phyloP scores from a whole-genome alignment of 2,888 invertebrate genomes.

The Melinaea menophilus region DNA sequence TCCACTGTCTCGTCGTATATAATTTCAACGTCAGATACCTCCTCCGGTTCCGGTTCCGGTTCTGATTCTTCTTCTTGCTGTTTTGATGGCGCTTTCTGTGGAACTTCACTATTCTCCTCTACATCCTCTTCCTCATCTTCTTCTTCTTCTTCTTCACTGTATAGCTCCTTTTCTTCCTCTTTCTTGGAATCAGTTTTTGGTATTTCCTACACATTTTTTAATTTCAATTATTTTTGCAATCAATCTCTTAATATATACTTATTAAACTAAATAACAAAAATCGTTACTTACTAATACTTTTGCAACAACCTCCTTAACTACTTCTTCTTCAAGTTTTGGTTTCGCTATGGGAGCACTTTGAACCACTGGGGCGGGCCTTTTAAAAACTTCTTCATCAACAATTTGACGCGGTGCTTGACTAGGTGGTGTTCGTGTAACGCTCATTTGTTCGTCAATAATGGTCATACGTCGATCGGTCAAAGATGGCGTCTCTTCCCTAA shows the following conservation, averaged over 20 bases:
- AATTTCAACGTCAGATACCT: constrained; percentile 67
- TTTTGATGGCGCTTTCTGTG: constrained; percentile 26
- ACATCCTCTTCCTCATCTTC: constrained; percentile 54
- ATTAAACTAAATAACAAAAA: too few species aligned
- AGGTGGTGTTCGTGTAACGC: constrained; percentile 40
- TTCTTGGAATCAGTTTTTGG: constrained; percentile 23
- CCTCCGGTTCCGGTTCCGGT: constrained; percentile 50
- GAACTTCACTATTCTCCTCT: constrained; percentile 38
- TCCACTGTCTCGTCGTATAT: constrained; percentile 70
- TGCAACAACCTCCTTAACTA: constrained; percentile 21
- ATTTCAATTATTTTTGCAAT: constrained; percentile 23
- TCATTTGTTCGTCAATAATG: constrained; percentile 51
- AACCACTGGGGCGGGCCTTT: constrained; percentile 24
- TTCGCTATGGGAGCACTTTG: constrained; percentile 40
- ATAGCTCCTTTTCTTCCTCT: constrained; percentile 53
- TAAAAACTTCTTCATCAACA: constrained; percentile 25
- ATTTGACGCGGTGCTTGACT: constrained; percentile 23
- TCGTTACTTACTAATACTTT: background rate
- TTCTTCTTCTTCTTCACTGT: constrained; percentile 59
- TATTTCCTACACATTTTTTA: constrained; percentile 19
- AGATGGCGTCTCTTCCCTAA: constrained; percentile 55
- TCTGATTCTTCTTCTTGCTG: constrained; percentile 44
- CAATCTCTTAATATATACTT: background rate
- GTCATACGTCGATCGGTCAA: constrained; percentile 67
- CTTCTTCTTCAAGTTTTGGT: constrained; percentile 47